Base-by-base conservation (phyloP, 2,113 vertebrate species). In the Grus americana region DNA sequence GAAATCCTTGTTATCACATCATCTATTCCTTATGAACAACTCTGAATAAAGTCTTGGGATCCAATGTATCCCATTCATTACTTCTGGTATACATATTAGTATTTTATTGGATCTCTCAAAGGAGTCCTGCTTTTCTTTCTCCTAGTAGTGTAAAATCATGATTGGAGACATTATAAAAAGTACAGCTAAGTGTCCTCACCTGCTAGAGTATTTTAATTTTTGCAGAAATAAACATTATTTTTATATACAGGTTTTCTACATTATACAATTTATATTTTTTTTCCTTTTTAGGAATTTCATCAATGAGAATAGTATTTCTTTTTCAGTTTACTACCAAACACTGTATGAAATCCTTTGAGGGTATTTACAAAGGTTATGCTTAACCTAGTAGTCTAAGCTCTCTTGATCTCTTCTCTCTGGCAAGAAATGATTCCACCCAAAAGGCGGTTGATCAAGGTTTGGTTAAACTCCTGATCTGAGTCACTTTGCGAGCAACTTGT, bases 1-100 rank as follows among this genome's bases (percentile, higher is more conserved):
- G 80, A 91, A 95, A 82, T 87, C 40, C 61, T 87, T 94, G 93
- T 92, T 96, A 95, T 81, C 93, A 97, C 89, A 90, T 95, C 91
- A 95, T 92, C 87, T 89, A 92, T 71, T 89, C 29, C 62, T 62
- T 92, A 92, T 63, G 55, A 90, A 94, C 57, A 87, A 71, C 57
- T 86, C 54, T 34, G 26, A 88, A 85, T 81, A 67, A 96, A 88
- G 73, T 65, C 76, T 85, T 75, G 49, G 38, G 42, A 87, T 36
- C n/a, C 34, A 79, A 49, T 9, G 13, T 36, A 79, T 91, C 24
- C 57, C 22, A 54, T 81, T 79, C n/a, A 80, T 88, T 90, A 67
- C 40, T 83, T 57, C 74, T 63, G n/a, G 57, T 47, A 22, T 42
- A 46, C 16, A 8, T 74, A 67, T 84, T 76, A 55, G 38, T 62